These are phyloP conservation scores for Bilobella aurantiaca DNA, from an alignment of 1,140 invertebrate genomes.

Conservation along the genomic window DNA sequence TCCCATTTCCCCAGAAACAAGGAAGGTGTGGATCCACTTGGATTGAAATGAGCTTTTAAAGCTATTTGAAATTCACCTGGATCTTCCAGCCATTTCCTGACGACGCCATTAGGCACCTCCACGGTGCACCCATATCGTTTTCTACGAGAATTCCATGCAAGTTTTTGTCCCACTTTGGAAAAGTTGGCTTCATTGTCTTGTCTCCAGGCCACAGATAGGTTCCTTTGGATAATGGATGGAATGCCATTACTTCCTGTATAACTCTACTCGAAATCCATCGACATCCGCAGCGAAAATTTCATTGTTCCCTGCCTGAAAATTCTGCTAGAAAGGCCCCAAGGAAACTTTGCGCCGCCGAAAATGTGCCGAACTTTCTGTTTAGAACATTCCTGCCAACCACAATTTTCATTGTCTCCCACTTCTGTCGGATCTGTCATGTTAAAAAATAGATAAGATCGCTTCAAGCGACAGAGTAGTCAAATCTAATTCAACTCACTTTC, in stretches of 20 bases:
- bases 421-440: neutral
- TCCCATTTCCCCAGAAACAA: neutral
- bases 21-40: neutral
- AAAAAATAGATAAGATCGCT: too few species aligned
- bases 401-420: neutral
- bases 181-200: too few species aligned
- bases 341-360: too few species aligned
- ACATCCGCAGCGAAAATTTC: neutral
- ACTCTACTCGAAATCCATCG: neutral
- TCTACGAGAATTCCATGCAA: neutral
- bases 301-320: neutral
- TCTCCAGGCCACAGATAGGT: neutral
- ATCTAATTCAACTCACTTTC: too few species aligned
- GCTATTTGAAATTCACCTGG: slow-evolving; percentile 3
- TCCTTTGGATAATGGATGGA: neutral
- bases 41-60: neutral
- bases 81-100: neutral
- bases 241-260: neutral
- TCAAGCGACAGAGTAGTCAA: too few species aligned
- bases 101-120: neutral
- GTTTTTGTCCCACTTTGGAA: slow-evolving; percentile 4
- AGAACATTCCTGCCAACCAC: too few species aligned
- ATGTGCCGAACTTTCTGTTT: too few species aligned
- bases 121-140: neutral
- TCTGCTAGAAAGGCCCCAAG: too few species aligned